These are phyloP conservation scores for Dasysyrphus tricinctus DNA, from an alignment of 2,888 invertebrate species.

Conservation along the genomic window DNA sequence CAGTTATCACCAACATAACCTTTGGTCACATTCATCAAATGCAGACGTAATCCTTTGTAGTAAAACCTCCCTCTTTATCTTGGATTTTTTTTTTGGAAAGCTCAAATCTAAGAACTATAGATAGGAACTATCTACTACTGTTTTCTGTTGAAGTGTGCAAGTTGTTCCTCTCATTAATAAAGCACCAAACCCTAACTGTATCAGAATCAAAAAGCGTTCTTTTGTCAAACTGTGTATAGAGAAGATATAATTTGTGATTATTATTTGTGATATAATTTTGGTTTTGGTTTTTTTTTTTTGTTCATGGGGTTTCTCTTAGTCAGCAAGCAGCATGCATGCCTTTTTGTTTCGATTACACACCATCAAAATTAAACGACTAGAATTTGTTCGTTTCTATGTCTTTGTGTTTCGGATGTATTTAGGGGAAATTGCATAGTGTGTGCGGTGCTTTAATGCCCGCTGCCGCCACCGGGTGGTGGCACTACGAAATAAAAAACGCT, in stretches of 20 bases:
- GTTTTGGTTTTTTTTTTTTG: constrained; percentile 23
- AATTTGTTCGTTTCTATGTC: constrained; percentile 38
- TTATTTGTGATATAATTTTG: constrained; percentile 32
- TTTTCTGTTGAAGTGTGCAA: constrained; percentile 33
- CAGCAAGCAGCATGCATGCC: constrained; percentile 61
- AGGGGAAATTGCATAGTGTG: constrained; percentile 69
- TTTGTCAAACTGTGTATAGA: constrained; percentile 8
- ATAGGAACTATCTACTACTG: constrained; percentile 24
- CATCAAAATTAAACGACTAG: constrained; percentile 31
- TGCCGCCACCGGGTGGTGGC: constrained; percentile 36
- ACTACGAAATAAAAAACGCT: constrained; percentile 61
- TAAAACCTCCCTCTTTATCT: constrained; percentile 6
- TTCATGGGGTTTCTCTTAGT: constrained; percentile 58
- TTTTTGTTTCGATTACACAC: constrained; percentile 49
- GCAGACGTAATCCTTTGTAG: constrained; percentile 12
- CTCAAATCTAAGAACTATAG: constrained; percentile 21
- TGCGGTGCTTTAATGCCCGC: constrained; percentile 43
- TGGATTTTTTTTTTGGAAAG: constrained; percentile 11
- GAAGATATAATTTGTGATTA: constrained; percentile 57
- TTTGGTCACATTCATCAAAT: constrained; percentile 22
- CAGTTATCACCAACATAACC: background rate
- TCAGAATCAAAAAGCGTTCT: constrained; percentile 35
- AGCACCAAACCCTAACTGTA: background rate
- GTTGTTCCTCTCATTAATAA: constrained; percentile 40
- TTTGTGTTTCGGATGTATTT: constrained; percentile 55